Evolutionary conservation across 2,113 vertebrate genomes (phyloP).

Genomic region (Alethe castanea): DNA sequence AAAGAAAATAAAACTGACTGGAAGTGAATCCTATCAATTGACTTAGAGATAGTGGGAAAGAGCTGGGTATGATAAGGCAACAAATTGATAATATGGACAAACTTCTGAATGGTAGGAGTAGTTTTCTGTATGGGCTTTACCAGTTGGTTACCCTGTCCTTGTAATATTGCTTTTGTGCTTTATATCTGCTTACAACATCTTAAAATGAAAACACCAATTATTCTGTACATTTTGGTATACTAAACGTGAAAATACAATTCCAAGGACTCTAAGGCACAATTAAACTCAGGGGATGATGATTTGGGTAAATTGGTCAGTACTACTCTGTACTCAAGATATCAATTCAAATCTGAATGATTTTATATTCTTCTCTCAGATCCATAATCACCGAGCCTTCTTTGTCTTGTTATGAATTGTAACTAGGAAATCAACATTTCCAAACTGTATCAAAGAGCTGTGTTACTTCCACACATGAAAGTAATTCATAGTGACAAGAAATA

Average conservation of each 20-base stretch:
- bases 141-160: background rate
- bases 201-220: background rate
- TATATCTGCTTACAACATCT: background rate
- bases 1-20: background rate
- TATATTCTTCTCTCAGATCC: background rate
- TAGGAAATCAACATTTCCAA: background rate
- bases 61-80: background rate
- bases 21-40: background rate
- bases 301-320: background rate
- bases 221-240: background rate
- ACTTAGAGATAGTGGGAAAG: background rate
- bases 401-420: background rate
- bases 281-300: background rate
- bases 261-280: background rate
- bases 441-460: conserved; percentile 22
- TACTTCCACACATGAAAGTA: background rate
- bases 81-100: background rate
- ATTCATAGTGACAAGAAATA: background rate
- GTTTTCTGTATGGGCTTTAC: background rate
- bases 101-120: background rate
- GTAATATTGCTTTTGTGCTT: background rate
- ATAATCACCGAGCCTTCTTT: background rate
- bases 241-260: background rate
- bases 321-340: background rate
- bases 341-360: background rate